Evolutionary conservation across 2,113 vertebrate genomes (phyloP).

Genomic region (Notarius lentiginosus): DNA sequence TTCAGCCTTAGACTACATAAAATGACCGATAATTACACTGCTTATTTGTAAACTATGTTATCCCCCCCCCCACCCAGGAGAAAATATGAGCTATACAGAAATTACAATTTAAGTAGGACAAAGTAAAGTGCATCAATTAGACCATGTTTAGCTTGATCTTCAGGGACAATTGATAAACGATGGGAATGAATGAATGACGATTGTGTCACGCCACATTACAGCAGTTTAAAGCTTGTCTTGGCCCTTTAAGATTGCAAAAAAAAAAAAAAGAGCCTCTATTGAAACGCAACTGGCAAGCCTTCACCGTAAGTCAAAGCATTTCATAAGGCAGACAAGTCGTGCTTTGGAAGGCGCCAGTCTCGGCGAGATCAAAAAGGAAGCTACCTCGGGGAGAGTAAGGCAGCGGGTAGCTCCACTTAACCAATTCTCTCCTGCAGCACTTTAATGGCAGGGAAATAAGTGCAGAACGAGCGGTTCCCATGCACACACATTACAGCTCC

Average conservation of each 20-base stretch:
- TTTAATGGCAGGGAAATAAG: constrained; percentile 59
- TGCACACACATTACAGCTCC: constrained; percentile 31
- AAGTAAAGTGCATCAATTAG: constrained; percentile 5
- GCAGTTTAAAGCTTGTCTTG: constrained; percentile 59
- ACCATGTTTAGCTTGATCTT: constrained; percentile 23
- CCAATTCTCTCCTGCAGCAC: constrained; percentile 64
- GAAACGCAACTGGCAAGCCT: constrained; percentile 63
- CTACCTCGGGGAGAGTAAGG: constrained; percentile 64
- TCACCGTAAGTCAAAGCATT: constrained; percentile 65
- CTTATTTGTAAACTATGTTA: not conserved
- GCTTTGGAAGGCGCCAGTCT: constrained; percentile 69
- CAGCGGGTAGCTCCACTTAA: constrained; percentile 64
- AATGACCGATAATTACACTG: not conserved
- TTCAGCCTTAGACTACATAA: not conserved
- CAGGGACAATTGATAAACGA: constrained; percentile 39
- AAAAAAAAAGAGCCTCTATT: constrained; percentile 49
- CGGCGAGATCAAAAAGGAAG: constrained; percentile 66
- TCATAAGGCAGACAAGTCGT: constrained; percentile 69
- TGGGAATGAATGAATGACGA: constrained; percentile 50
- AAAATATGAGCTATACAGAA: not conserved
- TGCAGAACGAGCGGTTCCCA: constrained; percentile 55
- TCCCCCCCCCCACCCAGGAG: too few species aligned
- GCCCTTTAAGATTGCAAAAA: constrained; percentile 55
- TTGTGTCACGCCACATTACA: constrained; percentile 58
- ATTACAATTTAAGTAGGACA: not conserved